Base-by-base conservation (phyloP, 2,888 invertebrate species). In the Rotaria macrura region DNA sequence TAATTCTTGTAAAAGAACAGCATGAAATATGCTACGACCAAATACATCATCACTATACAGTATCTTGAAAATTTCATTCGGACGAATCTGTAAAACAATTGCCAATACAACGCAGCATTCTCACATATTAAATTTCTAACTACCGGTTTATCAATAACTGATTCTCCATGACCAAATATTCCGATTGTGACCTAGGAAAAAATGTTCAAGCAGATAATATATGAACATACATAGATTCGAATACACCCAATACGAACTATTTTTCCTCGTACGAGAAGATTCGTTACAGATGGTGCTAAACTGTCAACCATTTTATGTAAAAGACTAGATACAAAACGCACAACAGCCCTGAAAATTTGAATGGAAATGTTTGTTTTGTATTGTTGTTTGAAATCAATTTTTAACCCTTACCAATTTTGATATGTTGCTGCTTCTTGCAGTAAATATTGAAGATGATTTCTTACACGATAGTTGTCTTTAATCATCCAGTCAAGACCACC, bases 261-360 rank as follows among this genome's bases (percentile, higher is more conserved):
- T 91, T 98, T 99, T 87, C 98, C 98, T 91, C 96, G 95, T 74
- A 99, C 99, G 84, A 99, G 93, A 88, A 99, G 95, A 72, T 96
- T 95, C 65, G 99, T 99, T 89, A 99, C 96, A 90, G 96, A 97
- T 12, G 99, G 99, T 91, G 97, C 97, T 89, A 99, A 95, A 87
- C 96, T 96, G 92, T 99, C 98, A 20, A 98, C 97, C 86, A 96
- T 94, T 91, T 98, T 97, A 91, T 94, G 94, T 87, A 99, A 93
- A 85, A 97, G 92, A 88, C 96, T 96, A 87, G 96, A 96, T 89
- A 97, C 96, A 91, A 96, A 95, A 85, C 99, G 93, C 7, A 85
- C 52, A 83, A 99, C 97, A 54, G 95, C 96, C 88, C 94, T 94
- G 20, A 34, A 65, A 65, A 49, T 49, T 23, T 5, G n/a, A 23